Base-by-base conservation (phyloP, 2,888 invertebrate genomes). In the Ormyrus thymus region DNA sequence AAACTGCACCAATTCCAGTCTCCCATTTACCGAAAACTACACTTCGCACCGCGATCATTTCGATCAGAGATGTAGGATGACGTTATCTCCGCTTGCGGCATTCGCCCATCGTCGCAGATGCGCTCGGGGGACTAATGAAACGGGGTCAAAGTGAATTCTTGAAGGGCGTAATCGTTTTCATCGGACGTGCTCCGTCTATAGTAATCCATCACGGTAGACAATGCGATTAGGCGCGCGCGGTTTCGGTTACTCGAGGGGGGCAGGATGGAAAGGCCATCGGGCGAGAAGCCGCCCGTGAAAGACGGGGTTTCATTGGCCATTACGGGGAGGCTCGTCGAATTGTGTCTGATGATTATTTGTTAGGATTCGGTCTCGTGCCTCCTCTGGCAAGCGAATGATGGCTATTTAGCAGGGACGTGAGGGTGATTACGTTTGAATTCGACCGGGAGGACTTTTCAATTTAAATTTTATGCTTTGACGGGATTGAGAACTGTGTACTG, bases 151-250 rank as follows among this genome's bases (percentile, higher is more conserved):
- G 65, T 56, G 73, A 72, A 72, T 72, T 72, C 51, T 45, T 7
- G 51, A 6, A 62, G 13, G 69, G 80, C 81, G 78, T 73, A 83
- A 83, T 81, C 75, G 82, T 83, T 83, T 81, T 83, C 82, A 82
- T 82, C 82, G 76, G 69, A 66, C 71, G 80, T 78, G 80, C 83
- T 77, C 56, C 70, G 61, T 64, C 83, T 83, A 81, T 83, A 80
- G 83, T 84, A 84, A 85, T 86, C 83, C 80, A 84, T 85, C 83
- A 84, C 82, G 83, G 76, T 82, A 84, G 84, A 84, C 85, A 84
- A 83, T 83, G 82, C 85, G 85, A 85, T 85, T 84, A 84, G 29
- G 29, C 83, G 79, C 56, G 81, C 78, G 61, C 78, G 75, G 82
- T 73, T 76, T 73, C 78, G 76, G 50, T 70, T 73, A 59, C 62